Base-by-base conservation (phyloP, 2,113 vertebrate species). In the Ceratotherium simum region DNA sequence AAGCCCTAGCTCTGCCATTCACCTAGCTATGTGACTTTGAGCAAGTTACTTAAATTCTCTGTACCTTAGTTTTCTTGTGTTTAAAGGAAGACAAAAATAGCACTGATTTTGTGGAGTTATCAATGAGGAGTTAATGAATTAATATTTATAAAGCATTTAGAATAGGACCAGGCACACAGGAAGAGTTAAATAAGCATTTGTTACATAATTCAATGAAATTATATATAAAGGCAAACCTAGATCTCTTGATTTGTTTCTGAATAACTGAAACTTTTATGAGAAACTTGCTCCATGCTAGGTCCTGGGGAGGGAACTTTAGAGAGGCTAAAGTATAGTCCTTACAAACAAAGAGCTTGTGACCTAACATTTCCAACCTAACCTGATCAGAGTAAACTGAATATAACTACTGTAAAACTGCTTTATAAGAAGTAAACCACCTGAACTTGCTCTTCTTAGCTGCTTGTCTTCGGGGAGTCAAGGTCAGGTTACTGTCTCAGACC, bases 181-280 rank as follows among this genome's bases (percentile, higher is more conserved):
- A 54, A 88, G 23, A 25, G 36, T 17, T 54, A 54, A 54, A 16
- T 16, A 14, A 54, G 13, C 51, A 81, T 64, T 25, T 36, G 0
- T 82, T 85, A 81, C 64, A 64, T 75, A 92, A 65, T 78, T 90
- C 18, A 67, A 46, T 90, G 87, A 95, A 90, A 86, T 46, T 7
- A 42, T 23, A 21, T 14, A 67, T 42, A 78, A 18, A 20, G 18
- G 21, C 11, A 89, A 91, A 60, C 14, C 27, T 60, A 20, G 4
- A 42, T 75, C 33, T 82, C 81, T 90, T 87, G 58, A 75, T 93
- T 83, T 20, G 84, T 58, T 82, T 23, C 39, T 33, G 8, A 90
- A 62, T 79, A 67, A 87, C 6, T 33, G 39, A 93, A 95, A 78
- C 18, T 82, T 82, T 70, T 51, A 33, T 33, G 48, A 62, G 46